These are phyloP conservation scores for Syngnathus rostellatus DNA, from an alignment of 2,797 vertebrate species.

Conservation along the genomic window DNA sequence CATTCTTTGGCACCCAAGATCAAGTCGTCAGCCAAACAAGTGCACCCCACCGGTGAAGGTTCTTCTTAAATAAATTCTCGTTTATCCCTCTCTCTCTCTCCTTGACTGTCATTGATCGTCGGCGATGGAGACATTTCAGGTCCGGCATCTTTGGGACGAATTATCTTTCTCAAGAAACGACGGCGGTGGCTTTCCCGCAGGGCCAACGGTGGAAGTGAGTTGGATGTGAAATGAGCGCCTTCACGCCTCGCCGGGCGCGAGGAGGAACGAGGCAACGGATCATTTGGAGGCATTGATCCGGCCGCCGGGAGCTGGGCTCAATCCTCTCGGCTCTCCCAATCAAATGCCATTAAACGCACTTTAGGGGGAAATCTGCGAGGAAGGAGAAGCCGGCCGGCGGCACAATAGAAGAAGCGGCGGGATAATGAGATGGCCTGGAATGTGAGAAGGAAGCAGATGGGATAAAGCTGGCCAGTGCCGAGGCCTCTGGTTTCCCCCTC, in stretches of 20 bases:
- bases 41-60: slow-evolving; percentile 9
- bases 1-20: background rate
- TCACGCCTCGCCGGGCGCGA: slow-evolving; percentile 61
- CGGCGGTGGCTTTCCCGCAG: slow-evolving; percentile 50
- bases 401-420: slow-evolving; percentile 28
- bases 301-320: slow-evolving; percentile 56
- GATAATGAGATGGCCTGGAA: slow-evolving; percentile 9
- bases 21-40: background rate
- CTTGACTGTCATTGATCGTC: slow-evolving; percentile 63
- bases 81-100: slow-evolving; percentile 40
- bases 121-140: slow-evolving; percentile 57
- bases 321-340: slow-evolving; percentile 62
- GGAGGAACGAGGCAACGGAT: slow-evolving; percentile 61
- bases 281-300: slow-evolving; percentile 71
- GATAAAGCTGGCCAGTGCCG: slow-evolving; percentile 27
- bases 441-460: slow-evolving; percentile 18
- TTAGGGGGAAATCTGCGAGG: slow-evolving; percentile 35
- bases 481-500: slow-evolving; percentile 33
- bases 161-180: slow-evolving; percentile 46
- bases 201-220: slow-evolving; percentile 65
- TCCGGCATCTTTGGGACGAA: slow-evolving; percentile 57
- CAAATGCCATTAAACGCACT: slow-evolving; percentile 60
- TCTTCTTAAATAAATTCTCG: slow-evolving; percentile 56
- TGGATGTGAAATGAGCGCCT: slow-evolving; percentile 66
- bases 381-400: slow-evolving; percentile 28